A percentile compares a stretch with the other conserved stretches of the same genome.
phyloP scores from a whole-genome alignment of 2,797 vertebrate genomes.

The Melanogrammus aeglefinus region DNA sequence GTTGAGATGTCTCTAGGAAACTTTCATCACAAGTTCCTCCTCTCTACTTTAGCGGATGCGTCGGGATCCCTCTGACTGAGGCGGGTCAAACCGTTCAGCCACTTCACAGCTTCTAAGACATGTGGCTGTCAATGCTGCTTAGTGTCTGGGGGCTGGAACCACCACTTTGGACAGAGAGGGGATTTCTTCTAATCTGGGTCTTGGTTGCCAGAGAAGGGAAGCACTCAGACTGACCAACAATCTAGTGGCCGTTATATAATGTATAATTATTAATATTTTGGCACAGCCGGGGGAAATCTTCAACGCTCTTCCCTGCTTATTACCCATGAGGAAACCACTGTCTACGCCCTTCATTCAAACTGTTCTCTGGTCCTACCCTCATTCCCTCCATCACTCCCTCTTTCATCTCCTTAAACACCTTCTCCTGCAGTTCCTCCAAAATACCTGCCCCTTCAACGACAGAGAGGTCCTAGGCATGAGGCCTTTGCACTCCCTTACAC shows the following conservation, averaged over 20 bases:
- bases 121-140: background rate
- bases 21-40: background rate
- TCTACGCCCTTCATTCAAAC: background rate
- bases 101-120: background rate
- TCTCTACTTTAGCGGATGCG: background rate
- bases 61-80: background rate
- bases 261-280: background rate
- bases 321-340: background rate
- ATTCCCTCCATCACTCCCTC: background rate
- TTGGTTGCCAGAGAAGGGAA: background rate
- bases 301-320: background rate
- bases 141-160: background rate
- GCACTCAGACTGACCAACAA: background rate
- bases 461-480: background rate
- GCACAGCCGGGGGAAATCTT: background rate
- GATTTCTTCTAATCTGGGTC: background rate
- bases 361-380: background rate
- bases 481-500: background rate
- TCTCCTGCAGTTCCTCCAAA: background rate
- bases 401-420: background rate
- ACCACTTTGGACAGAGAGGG: background rate
- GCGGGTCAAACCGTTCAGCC: slow-evolving; percentile 1
- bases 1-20: background rate
- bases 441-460: background rate
- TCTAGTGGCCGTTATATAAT: background rate